Percentiles rank a stretch among this genome's conserved stretches.
These are phyloP conservation scores for Campoplex nolae DNA, from an alignment of 2,888 invertebrate genomes.

Conservation along the genomic window DNA sequence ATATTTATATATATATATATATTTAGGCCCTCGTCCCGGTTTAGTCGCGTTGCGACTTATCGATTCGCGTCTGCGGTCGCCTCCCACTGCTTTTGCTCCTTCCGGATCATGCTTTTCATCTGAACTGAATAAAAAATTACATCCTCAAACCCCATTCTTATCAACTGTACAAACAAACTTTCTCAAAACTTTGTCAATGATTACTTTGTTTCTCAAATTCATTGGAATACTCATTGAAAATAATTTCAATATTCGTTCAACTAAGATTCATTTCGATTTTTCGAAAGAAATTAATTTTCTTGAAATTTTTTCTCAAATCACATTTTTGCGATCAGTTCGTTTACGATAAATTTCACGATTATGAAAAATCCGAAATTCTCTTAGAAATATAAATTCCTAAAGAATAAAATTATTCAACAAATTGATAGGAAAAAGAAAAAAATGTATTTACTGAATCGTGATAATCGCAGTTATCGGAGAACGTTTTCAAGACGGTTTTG, in stretches of 20 bases:
- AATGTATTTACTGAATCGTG: constrained; percentile 10
- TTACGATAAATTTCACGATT: not conserved
- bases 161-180: not conserved
- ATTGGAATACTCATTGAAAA: not conserved
- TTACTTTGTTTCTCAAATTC: not conserved
- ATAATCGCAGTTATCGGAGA: not conserved
- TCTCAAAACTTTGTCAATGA: not conserved
- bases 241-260: not conserved
- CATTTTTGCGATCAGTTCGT: not conserved
- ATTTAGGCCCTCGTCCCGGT: constrained; percentile 45
- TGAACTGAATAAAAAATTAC: constrained; percentile 32
- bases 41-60: constrained; percentile 64
- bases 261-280: not conserved
- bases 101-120: constrained; percentile 58
- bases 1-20: not conserved
- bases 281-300: not conserved
- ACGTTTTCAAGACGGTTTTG: not conserved
- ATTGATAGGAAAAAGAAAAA: not conserved
- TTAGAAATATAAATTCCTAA: not conserved
- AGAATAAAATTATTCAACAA: not conserved
- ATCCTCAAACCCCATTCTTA: not conserved
- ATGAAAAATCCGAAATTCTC: not conserved
- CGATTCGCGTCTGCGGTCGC: constrained; percentile 66
- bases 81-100: constrained; percentile 57
- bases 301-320: not conserved